Conservation (phyloP, 2,888 invertebrate genomes). For the Falcaria lacertinaria region DNA sequence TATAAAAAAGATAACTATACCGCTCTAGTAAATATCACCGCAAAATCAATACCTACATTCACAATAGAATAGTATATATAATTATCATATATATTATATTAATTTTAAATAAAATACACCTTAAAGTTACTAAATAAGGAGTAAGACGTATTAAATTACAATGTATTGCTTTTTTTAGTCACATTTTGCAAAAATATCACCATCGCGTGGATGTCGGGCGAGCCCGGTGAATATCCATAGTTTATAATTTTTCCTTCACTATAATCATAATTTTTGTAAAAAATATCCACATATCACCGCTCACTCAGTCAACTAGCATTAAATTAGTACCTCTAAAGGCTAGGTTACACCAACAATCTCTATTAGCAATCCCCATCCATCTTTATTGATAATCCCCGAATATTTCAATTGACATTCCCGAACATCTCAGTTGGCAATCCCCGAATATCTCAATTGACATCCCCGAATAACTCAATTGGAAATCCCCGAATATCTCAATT, state of each 20-base stretch:
- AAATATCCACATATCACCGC: constrained; percentile 69
- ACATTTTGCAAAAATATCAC: constrained; percentile 86
- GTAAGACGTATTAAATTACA: constrained; percentile 83
- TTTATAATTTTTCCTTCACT: constrained; percentile 29
- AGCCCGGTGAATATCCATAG: constrained; percentile 28
- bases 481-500: too few species aligned
- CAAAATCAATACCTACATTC: constrained; percentile 77
- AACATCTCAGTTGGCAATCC: too few species aligned
- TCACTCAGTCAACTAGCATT: constrained; percentile 73
- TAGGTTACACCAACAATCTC: background rate
- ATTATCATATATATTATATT: constrained; percentile 36
- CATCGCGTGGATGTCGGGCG: constrained; percentile 44
- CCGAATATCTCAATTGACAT: too few species aligned
- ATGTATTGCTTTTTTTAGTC: constrained; percentile 88
- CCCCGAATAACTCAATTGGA: too few species aligned
- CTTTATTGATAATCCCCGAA: background rate
- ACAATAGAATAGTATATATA: constrained; percentile 60
- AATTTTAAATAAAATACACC: constrained; percentile 67
- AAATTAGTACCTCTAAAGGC: constrained; percentile 63
- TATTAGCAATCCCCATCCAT: background rate
- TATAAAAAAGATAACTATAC: constrained; percentile 76
- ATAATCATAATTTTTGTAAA: constrained; percentile 58
- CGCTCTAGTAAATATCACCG: constrained; percentile 76
- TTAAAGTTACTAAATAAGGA: constrained; percentile 73
- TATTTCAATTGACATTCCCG: too few species aligned